phyloP scores from a whole-genome alignment of 2,888 invertebrate species.

The Meta bourneti region DNA sequence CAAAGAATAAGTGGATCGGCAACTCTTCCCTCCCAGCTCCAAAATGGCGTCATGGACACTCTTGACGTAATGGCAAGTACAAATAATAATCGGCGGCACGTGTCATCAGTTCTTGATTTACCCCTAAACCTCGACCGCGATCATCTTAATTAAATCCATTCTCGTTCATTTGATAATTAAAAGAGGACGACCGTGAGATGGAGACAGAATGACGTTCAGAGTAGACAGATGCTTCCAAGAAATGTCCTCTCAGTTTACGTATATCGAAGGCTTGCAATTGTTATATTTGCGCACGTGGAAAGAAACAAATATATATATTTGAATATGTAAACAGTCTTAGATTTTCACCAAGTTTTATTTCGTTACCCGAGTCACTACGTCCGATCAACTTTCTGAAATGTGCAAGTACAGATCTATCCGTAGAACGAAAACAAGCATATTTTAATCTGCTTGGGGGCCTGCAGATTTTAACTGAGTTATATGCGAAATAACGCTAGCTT shows the following conservation, averaged over 20 bases:
- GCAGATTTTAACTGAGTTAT: no score
- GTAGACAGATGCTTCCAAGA: not conserved
- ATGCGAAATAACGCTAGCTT: no score
- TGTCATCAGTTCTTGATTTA: not conserved
- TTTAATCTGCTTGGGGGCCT: no score
- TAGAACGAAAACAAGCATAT: no score
- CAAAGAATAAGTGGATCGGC: not conserved
- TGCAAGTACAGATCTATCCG: no score
- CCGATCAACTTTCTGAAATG: no score
- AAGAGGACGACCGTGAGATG: slow-evolving; percentile 24
- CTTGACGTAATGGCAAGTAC: not conserved
- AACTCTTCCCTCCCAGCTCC: not conserved
- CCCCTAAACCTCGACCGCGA: not conserved
- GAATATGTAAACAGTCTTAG: no score
- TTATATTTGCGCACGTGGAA: no score
- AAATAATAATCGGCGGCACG: not conserved
- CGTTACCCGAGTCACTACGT: no score
- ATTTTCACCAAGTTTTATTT: no score
- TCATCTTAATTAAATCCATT: not conserved
- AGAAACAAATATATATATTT: no score
- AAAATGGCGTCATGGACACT: slow-evolving; percentile 32
- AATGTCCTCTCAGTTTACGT: not conserved
- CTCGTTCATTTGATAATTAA: not conserved
- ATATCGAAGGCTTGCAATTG: not conserved
- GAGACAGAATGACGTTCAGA: not conserved